phyloP scores from a whole-genome alignment of 2,888 invertebrate species.

The Ophion costatus region DNA sequence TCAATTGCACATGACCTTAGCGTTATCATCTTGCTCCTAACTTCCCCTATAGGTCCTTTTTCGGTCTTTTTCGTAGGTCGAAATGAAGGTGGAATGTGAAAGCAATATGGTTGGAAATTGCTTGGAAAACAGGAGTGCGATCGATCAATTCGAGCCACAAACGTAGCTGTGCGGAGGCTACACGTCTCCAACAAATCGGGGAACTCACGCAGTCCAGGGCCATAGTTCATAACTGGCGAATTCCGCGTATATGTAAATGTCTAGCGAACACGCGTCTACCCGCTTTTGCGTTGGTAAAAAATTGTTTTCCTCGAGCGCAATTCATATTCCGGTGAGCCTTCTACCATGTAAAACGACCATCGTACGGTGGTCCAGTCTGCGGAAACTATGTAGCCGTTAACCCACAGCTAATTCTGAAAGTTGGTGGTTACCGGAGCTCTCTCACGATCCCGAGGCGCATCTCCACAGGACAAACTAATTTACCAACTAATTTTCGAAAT shows the following conservation, averaged over 20 bases:
- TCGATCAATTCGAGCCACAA: neutral
- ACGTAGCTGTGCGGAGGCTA: neutral
- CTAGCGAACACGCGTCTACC: conserved; percentile 2
- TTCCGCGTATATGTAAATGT: neutral
- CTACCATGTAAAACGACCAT: conserved; percentile 13
- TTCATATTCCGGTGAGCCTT: conserved; percentile 33
- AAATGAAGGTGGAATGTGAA: neutral
- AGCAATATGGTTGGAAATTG: neutral
- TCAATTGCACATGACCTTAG: too few species aligned
- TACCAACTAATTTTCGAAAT: conserved; percentile 76
- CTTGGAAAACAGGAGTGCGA: neutral
- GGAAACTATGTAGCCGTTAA: conserved; percentile 43
- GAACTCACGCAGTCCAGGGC: neutral
- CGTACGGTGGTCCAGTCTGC: conserved; percentile 39
- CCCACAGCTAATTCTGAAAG: conserved; percentile 66
- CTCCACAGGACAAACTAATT: conserved; percentile 73
- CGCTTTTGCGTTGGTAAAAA: conserved; percentile 42
- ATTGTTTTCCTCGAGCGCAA: conserved; percentile 48
- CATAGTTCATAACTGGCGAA: neutral
- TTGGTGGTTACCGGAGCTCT: conserved; percentile 53
- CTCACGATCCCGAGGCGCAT: conserved; percentile 50
- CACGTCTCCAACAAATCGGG: neutral
- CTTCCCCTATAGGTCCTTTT: neutral
- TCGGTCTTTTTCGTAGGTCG: neutral
- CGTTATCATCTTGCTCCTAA: too few species aligned